Conservation (phyloP, 2,113 vertebrate species). For the Carollia perspicillata region DNA sequence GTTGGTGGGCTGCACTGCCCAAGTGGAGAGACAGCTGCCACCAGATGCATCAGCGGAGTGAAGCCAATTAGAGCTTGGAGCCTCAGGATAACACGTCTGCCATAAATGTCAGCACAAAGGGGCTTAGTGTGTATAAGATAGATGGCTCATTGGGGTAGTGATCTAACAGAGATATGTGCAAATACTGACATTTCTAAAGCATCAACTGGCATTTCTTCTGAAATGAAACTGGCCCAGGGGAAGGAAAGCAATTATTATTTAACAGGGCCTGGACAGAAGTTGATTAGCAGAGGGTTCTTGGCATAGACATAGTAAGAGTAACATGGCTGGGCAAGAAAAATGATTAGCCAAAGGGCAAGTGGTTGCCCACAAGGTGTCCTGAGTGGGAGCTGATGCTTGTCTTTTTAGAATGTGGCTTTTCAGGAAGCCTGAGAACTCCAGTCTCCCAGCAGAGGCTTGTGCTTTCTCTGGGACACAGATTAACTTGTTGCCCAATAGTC, state of each 20-base stretch:
- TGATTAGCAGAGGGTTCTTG: background rate
- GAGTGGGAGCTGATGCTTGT: background rate
- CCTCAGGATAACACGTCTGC: background rate
- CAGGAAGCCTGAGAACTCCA: background rate
- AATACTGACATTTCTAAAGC: conserved; percentile 64
- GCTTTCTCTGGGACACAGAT: background rate
- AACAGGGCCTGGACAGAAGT: conserved; percentile 7
- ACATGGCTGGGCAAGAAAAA: background rate
- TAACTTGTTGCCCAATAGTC: background rate
- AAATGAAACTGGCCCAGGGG: conserved; percentile 30
- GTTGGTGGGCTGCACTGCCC: background rate
- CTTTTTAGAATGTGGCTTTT: background rate
- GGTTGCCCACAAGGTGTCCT: background rate
- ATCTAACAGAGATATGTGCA: conserved; percentile 60
- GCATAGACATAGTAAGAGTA: background rate
- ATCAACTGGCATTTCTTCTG: conserved; percentile 49
- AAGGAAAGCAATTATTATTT: conserved; percentile 52
- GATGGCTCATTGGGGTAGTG: background rate
- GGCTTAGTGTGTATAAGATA: conserved; percentile 35
- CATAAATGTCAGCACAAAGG: conserved; percentile 16
- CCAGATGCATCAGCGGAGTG: background rate
- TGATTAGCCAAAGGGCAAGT: background rate
- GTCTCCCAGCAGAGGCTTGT: background rate
- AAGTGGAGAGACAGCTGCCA: background rate
- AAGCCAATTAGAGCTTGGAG: conserved; percentile 21